phyloP scores from a whole-genome alignment of 2,888 invertebrate species.

The Cryptus viduatorius region DNA sequence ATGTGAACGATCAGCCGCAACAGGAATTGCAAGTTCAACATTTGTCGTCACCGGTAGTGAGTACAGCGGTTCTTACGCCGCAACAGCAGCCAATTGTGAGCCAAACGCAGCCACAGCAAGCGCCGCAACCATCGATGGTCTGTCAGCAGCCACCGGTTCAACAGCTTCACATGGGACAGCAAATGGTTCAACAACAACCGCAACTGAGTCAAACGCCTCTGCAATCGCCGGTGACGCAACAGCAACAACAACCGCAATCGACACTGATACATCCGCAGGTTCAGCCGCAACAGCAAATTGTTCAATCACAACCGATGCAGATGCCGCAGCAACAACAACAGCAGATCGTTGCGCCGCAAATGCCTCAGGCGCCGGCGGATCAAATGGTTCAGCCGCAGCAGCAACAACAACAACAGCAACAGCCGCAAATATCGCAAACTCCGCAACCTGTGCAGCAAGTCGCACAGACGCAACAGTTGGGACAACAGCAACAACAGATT shows the following conservation, averaged over 20 bases:
- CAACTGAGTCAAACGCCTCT: conserved; percentile 59
- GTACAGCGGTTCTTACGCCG: conserved; percentile 54
- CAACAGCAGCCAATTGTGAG: conserved; percentile 56
- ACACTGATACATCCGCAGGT: conserved; percentile 58
- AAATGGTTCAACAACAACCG: conserved; percentile 63
- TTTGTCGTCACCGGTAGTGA: conserved; percentile 48
- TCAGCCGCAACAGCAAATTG: conserved; percentile 58
- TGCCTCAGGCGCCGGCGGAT: conserved; percentile 50
- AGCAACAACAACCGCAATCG: conserved; percentile 57
- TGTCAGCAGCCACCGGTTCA: conserved; percentile 64
- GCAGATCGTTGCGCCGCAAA: neutral
- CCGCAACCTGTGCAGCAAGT: conserved; percentile 59
- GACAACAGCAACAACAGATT: conserved; percentile 57
- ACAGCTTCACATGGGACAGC: conserved; percentile 65
- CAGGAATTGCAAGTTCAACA: conserved; percentile 76
- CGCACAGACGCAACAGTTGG: conserved; percentile 68
- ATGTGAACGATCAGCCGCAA: conserved; percentile 76
- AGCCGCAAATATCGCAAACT: conserved; percentile 76
- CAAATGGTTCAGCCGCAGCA: conserved; percentile 60
- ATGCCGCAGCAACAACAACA: conserved; percentile 45
- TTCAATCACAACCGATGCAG: conserved; percentile 68
- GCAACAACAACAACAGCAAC: conserved; percentile 70
- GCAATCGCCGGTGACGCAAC: conserved; percentile 64
- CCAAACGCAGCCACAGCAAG: conserved; percentile 69
- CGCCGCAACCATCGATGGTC: conserved; percentile 69